Percentiles rank a stretch among this genome's conserved stretches.
Conservation (phyloP, 1,140 invertebrate species). For the Zaprionus capensis region DNA sequence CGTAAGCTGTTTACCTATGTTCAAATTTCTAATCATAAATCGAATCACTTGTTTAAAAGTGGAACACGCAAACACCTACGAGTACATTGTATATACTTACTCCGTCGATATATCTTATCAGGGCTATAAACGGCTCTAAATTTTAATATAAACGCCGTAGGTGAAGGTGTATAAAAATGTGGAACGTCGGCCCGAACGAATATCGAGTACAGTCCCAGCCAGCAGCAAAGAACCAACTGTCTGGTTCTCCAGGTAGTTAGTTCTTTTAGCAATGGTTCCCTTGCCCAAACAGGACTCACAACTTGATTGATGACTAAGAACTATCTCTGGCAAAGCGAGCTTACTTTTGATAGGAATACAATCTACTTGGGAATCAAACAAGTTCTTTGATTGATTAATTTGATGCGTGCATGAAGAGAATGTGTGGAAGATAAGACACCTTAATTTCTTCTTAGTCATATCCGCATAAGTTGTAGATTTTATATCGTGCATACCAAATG, state of each 20-base stretch:
- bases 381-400: not conserved
- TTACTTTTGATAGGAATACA: not conserved
- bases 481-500: too few relatives aligned
- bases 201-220: slow-evolving; percentile 46
- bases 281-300: not conserved
- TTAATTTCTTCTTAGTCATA: not conserved
- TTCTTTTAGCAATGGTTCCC: not conserved
- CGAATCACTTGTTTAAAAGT: slow-evolving; percentile 77
- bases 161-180: slow-evolving; percentile 53
- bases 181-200: slow-evolving; percentile 17
- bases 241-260: not conserved
- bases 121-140: slow-evolving; percentile 63
- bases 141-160: slow-evolving; percentile 65
- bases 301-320: not conserved
- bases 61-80: slow-evolving; percentile 48
- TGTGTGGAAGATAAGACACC: not conserved
- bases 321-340: not conserved
- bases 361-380: slow-evolving; percentile 2
- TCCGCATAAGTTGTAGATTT: not conserved
- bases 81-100: slow-evolving; percentile 36
- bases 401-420: not conserved
- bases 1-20: slow-evolving; percentile 69
- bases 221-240: not conserved
- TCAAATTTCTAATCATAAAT: slow-evolving; percentile 74
- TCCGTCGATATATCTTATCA: slow-evolving; percentile 64